Percentiles rank a stretch among this genome's conserved stretches.
phyloP scores from a whole-genome alignment of 1,140 invertebrate genomes.

The Diorhabda sublineata region DNA sequence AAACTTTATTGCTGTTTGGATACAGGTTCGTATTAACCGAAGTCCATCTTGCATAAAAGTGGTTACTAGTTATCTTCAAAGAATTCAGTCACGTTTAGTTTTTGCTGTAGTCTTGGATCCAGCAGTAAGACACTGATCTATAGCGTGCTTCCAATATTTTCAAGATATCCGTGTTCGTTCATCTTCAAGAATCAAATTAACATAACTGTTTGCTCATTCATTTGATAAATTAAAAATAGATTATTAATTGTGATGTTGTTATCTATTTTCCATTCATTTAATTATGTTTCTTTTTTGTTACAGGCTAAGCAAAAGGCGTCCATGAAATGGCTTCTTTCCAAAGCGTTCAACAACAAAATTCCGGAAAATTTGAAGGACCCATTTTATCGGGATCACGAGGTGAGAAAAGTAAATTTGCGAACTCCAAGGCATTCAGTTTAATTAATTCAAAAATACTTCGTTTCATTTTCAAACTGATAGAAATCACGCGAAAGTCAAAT shows the following conservation, averaged over 20 bases:
- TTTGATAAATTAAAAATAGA: not conserved
- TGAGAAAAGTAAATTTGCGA: conserved; percentile 47
- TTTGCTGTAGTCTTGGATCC: not conserved
- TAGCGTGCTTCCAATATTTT: not conserved
- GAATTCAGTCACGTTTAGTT: too few species aligned
- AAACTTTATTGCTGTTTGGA: too few species aligned
- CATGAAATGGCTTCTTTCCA: conserved; percentile 94
- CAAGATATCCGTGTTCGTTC: not conserved
- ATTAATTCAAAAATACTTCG: too few species aligned
- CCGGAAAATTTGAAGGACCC: conserved; percentile 91
- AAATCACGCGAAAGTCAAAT: too few species aligned
- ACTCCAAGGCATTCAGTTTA: too few species aligned
- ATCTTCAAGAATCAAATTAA: not conserved
- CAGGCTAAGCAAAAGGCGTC: conserved; percentile 96
- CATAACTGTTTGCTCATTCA: not conserved
- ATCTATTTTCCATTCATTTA: not conserved
- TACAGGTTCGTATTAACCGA: too few species aligned
- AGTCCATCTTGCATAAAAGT: too few species aligned
- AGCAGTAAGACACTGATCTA: not conserved
- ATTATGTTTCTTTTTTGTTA: conserved; percentile 43
- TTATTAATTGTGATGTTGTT: not conserved
- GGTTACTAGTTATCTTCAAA: too few species aligned
- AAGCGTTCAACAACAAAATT: conserved; percentile 93
- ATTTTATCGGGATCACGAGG: conserved; percentile 93
- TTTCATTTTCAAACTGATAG: too few species aligned